phyloP scores from a whole-genome alignment of 2,113 vertebrate species.

The Poecile atricapillus region DNA sequence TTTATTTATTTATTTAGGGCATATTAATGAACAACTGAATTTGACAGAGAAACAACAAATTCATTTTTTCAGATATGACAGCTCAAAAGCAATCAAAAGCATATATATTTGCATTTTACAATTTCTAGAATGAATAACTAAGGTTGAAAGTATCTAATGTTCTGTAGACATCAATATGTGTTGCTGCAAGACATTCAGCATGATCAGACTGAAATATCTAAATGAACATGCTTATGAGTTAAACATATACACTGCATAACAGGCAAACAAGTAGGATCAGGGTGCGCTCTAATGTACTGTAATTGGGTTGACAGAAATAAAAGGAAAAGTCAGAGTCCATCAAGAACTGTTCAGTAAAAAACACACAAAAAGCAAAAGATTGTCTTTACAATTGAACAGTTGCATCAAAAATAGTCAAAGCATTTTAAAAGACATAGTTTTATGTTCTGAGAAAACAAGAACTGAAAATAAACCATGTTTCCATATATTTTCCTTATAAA shows the following conservation, averaged over 20 bases:
- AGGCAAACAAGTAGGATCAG: slow-evolving; percentile 68
- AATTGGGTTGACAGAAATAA: slow-evolving; percentile 85
- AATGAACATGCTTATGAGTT: slow-evolving; percentile 74
- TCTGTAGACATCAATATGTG: slow-evolving; percentile 68
- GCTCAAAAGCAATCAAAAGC: neutral
- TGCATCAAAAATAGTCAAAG: slow-evolving; percentile 72
- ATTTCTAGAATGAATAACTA: slow-evolving; percentile 18
- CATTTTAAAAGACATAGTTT: slow-evolving; percentile 72
- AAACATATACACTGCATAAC: slow-evolving; percentile 70
- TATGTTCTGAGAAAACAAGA: slow-evolving; percentile 63
- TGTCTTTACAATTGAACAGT: slow-evolving; percentile 73
- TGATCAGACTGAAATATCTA: slow-evolving; percentile 80
- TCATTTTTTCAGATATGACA: neutral
- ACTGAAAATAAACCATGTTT: slow-evolving; percentile 71
- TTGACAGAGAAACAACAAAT: neutral
- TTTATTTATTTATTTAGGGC: neutral
- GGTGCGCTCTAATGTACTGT: slow-evolving; percentile 66
- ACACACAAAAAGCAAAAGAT: slow-evolving; percentile 61
- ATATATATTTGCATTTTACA: slow-evolving; percentile 1
- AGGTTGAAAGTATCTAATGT: slow-evolving; percentile 59
- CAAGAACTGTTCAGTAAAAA: slow-evolving; percentile 82
- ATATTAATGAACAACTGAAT: neutral
- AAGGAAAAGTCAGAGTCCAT: slow-evolving; percentile 83
- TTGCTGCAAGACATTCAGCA: slow-evolving; percentile 75
- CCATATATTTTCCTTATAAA: slow-evolving; percentile 53